Conservation (phyloP, 1,140 invertebrate species). For the Bombus balteatus region DNA sequence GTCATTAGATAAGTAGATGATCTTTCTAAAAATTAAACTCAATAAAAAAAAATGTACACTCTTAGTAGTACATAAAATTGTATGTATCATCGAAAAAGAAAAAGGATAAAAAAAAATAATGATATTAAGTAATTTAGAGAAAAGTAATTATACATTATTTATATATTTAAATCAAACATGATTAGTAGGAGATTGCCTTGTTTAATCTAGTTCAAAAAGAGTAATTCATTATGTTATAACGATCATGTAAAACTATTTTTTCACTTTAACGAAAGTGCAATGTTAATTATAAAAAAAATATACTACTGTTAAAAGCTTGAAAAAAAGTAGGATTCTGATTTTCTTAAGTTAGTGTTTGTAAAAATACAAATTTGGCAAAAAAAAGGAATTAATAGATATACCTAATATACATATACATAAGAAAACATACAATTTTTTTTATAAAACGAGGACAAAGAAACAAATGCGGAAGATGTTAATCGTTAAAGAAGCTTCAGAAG, state of each 20-base stretch:
- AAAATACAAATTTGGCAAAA: background rate
- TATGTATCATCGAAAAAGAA: slow-evolving; percentile 30
- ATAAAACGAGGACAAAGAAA: slow-evolving; percentile 30
- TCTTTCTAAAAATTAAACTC: slow-evolving; percentile 3
- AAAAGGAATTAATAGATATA: slow-evolving; percentile 15
- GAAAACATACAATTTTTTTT: slow-evolving; percentile 18
- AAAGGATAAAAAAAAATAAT: slow-evolving; percentile 28
- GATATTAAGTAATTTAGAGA: slow-evolving; percentile 52
- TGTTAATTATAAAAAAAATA: slow-evolving; percentile 10
- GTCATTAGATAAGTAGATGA: slow-evolving; percentile 1
- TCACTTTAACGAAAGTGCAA: background rate
- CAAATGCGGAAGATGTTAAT: background rate
- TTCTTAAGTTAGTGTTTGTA: background rate
- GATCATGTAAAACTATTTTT: slow-evolving; percentile 30
- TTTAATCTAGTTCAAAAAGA: background rate
- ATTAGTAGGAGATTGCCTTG: background rate
- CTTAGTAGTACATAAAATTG: slow-evolving; percentile 31
- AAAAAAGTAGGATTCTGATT: background rate
- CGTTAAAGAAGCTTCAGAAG: background rate
- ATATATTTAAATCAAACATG: slow-evolving; percentile 45
- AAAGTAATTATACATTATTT: slow-evolving; percentile 28
- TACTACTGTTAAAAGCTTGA: background rate
- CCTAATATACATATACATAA: slow-evolving; percentile 4
- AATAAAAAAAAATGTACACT: slow-evolving; percentile 17
- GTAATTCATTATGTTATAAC: slow-evolving; percentile 1